Percentiles rank a stretch among this genome's conserved stretches.
These are phyloP conservation scores for Listronotus oregonensis DNA, from an alignment of 1,140 invertebrate genomes.

Conservation along the genomic window DNA sequence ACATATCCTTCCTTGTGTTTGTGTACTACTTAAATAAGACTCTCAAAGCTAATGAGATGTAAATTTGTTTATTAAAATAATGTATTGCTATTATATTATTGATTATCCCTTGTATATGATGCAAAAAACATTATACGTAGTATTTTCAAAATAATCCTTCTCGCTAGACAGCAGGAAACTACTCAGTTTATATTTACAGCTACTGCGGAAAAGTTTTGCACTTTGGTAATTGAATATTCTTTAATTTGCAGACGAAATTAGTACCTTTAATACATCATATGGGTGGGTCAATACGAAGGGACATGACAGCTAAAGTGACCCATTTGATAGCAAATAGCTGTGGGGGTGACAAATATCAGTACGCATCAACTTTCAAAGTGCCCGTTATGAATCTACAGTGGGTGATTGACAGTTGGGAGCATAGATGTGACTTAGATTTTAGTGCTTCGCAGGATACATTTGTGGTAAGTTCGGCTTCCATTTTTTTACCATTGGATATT, in stretches of 20 bases:
- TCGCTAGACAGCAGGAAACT: constrained; percentile 4
- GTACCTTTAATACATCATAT: constrained; percentile 89
- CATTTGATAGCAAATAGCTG: constrained; percentile 89
- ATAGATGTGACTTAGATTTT: constrained; percentile 69
- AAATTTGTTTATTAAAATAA: too few species aligned
- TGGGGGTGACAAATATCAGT: constrained; percentile 86
- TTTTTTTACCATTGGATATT: constrained; percentile 1
- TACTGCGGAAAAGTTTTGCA: not conserved
- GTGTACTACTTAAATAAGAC: too few species aligned
- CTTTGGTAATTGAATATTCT: constrained; percentile 15
- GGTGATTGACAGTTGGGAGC: constrained; percentile 84
- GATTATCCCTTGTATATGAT: constrained; percentile 5
- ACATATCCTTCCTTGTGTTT: too few species aligned
- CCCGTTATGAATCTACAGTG: constrained; percentile 87
- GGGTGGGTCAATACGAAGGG: constrained; percentile 91
- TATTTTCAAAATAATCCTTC: constrained; percentile 6
- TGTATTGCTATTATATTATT: not conserved
- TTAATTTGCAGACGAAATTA: constrained; percentile 71
- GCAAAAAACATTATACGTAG: not conserved
- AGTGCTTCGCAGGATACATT: constrained; percentile 69
- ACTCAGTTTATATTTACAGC: constrained; percentile 7
- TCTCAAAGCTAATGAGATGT: too few species aligned
- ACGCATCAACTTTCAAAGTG: constrained; percentile 85
- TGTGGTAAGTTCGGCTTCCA: constrained; percentile 64
- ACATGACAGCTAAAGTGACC: constrained; percentile 84